Base-by-base conservation (phyloP, 1,140 invertebrate genomes). In the Apis laboriosa region DNA sequence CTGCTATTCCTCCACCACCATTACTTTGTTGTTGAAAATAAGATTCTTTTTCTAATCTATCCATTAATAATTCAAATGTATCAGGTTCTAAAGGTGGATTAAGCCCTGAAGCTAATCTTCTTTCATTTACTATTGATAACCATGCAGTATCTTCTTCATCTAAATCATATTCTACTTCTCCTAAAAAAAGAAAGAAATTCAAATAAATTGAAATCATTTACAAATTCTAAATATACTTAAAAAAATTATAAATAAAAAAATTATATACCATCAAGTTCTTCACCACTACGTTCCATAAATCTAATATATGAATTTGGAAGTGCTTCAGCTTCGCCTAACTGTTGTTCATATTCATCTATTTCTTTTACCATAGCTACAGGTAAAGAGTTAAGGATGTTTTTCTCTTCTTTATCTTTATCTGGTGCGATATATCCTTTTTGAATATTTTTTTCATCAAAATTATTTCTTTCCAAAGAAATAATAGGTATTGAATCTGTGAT, bases 101-200 rank as follows among this genome's bases (percentile, higher is more conserved):
- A 9, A 98, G 91, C 9, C 96, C 96, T 71, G 96, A 95, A 43
- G 96, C 95, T 86, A 95, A 93, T 79, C 98, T 94, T 88, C 96
- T 96, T 88, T 98, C 97, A 93, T 99, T 99, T 72, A 99, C 97
- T 61, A 99, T 95, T 71, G 96, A 95, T 63, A 99, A 91, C 98
- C 98, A 99, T 1, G 97, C 97, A 68, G 97, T 97, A 91, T 99
- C 98, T 94, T 99, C 98, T 94, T 99, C 99, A 94, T 99, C 99
- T 85, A 99, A 97, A 95, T 99, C 99, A 95, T 99, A 99, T 92
- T 99, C 99, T 7, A 99, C 96, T 94, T 97, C 96, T 12, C 96
- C 95, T 95, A 60, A 77, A 70, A 78, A 75, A 66, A 17, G 49
- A 28, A 67, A 8, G 11, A 55, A 53, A 19, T 71, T 28, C 11